Evolutionary conservation across 2,888 invertebrate genomes (phyloP), one percentile per base, ranked within the genome.

Genomic region (Ichneumoninae sp.): DNA sequence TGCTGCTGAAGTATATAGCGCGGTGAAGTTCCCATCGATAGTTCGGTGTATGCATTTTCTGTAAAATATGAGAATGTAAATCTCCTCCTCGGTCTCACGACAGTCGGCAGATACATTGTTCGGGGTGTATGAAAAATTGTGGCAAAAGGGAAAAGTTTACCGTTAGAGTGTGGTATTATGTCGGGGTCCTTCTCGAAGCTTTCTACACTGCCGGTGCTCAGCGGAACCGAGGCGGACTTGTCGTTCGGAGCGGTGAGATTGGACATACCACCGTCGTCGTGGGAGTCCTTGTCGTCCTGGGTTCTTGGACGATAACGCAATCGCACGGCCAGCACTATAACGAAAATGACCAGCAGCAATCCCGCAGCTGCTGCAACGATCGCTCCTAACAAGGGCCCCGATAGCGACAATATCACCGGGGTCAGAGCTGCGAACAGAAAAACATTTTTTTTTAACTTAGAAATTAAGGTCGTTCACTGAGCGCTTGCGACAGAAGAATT

Each of bases 181-280:
- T 93, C 93, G 8, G 93, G 93, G 87, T 93, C 92, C 91, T 93
- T 93, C 86, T 93, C 84, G 87, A 93, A 93, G 88, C 92, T 92
- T 87, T 93, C 93, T 86, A 92, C 91, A 88, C 93, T 92, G 86
- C 92, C 92, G 77, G 92, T 88, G 83, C 89, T 93, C 76, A 91
- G 88, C 47, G 93, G 93, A 79, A 93, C 85, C 76, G 91, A 90
- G 70, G 92, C 90, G 65, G 93, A 92, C 87, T 93, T 93, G 89
- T 93, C 92, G 83, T 85, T 89, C 16, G 90, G 91, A 50, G 87
- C 87, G 1, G 83, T 40, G 26, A 85, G 85, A 74, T 85, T 80
- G 44, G 85, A 85, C 85, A 85, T 85, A 22, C 85, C 85, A 30
- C 85, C 85, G 54, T 85, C 85, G 50, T 85, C 85, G 80, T 83